These are phyloP conservation scores for Sericinus montela DNA, from an alignment of 2,888 invertebrate species.

Conservation along the genomic window DNA sequence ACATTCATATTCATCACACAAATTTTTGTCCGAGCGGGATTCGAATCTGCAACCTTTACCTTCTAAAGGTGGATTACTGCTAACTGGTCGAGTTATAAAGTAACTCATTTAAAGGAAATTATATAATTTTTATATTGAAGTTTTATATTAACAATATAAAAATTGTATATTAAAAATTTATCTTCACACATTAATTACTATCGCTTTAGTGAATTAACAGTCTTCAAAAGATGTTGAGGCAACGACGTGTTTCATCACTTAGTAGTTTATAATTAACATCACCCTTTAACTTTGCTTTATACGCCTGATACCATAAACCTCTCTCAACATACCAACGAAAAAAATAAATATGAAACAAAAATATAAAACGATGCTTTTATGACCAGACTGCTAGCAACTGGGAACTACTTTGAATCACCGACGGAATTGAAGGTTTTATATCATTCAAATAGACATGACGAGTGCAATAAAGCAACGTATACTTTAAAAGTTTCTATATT, in stretches of 20 bases:
- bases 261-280: slow-evolving; percentile 40
- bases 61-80: too few relatives aligned
- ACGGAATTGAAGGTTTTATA: slow-evolving; percentile 7
- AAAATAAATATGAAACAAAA: slow-evolving; percentile 31
- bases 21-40: too few relatives aligned
- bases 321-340: slow-evolving; percentile 27
- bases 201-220: slow-evolving; percentile 36
- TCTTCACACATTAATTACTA: not conserved
- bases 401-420: slow-evolving; percentile 18
- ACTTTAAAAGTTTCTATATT: slow-evolving; percentile 61
- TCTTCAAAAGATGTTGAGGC: slow-evolving; percentile 43
- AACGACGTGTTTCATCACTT: slow-evolving; percentile 59
- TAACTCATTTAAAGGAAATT: too few relatives aligned
- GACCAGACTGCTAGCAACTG: slow-evolving; percentile 15
- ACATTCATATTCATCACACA: too few relatives aligned
- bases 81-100: too few relatives aligned
- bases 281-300: slow-evolving; percentile 2
- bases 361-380: slow-evolving; percentile 21
- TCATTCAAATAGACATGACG: slow-evolving; percentile 4
- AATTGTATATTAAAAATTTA: slow-evolving; percentile 2
- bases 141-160: not conserved
- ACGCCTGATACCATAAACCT: slow-evolving; percentile 40
- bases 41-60: too few relatives aligned
- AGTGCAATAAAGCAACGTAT: slow-evolving; percentile 39
- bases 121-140: too few relatives aligned